phyloP scores from a whole-genome alignment of 2,113 vertebrate genomes.

The Hippocampus comes region DNA sequence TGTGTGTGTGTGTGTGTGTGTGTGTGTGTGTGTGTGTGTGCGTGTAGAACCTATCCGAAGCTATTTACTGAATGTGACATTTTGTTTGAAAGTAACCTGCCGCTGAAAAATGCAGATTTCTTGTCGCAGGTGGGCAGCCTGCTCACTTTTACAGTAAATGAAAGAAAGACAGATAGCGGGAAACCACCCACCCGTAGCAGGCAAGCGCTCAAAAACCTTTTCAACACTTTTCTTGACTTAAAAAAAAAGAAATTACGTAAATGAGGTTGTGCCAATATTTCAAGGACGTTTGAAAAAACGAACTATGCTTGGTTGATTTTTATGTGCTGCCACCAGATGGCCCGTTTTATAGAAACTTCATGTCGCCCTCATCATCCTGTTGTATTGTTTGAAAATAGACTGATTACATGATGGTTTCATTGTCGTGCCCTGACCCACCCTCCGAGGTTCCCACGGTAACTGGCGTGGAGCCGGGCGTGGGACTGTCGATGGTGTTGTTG shows the following conservation, averaged over 20 bases:
- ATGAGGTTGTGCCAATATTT: slow-evolving; percentile 22
- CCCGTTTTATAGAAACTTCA: background rate
- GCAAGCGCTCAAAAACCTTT: background rate
- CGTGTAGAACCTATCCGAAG: too few species aligned
- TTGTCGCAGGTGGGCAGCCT: slow-evolving; percentile 39
- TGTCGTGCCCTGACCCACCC: slow-evolving; percentile 54
- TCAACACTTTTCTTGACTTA: background rate
- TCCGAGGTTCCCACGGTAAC: slow-evolving; percentile 72
- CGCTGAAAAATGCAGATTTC: slow-evolving; percentile 14
- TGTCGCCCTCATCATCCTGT: background rate
- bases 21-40: too few species aligned
- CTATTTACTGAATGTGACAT: too few species aligned
- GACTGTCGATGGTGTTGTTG: slow-evolving; percentile 73
- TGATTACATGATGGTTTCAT: background rate
- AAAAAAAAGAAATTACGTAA: slow-evolving; percentile 7
- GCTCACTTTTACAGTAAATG: slow-evolving; percentile 51
- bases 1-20: too few species aligned
- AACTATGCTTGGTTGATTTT: background rate
- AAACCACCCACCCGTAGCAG: slow-evolving; percentile 41
- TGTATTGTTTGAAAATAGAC: background rate
- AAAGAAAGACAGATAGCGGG: slow-evolving; percentile 56
- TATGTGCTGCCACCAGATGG: slow-evolving; percentile 25
- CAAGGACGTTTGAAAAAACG: slow-evolving; percentile 6
- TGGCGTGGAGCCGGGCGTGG: slow-evolving; percentile 70
- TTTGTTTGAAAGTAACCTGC: background rate